phyloP scores from a whole-genome alignment of 2,888 invertebrate genomes.

The Linyphia triangularis region DNA sequence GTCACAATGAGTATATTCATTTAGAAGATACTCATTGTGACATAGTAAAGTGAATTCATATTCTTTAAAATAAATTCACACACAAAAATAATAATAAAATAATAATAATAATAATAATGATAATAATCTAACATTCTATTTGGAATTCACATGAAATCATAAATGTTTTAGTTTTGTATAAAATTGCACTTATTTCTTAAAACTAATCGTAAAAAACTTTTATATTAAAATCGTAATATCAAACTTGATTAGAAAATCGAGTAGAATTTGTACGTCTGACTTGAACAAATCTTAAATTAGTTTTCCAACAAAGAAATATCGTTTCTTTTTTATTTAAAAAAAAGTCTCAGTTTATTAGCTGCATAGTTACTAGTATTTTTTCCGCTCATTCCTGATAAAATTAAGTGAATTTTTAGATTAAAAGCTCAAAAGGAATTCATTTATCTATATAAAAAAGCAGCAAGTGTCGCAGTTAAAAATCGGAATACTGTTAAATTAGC shows the following conservation, averaged over 20 bases:
- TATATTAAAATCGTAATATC: not conserved
- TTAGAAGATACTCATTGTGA: too few species aligned
- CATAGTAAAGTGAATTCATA: too few species aligned
- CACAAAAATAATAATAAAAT: too few species aligned
- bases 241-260: not conserved
- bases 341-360: not conserved
- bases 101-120: too few species aligned
- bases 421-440: not conserved
- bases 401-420: not conserved
- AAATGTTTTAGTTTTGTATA: too few species aligned
- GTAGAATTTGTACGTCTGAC: not conserved
- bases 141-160: too few species aligned
- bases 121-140: too few species aligned
- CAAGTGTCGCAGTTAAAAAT: constrained; percentile 26
- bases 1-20: too few species aligned
- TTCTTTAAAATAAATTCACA: too few species aligned
- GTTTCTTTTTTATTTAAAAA: not conserved
- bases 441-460: not conserved
- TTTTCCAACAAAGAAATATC: not conserved
- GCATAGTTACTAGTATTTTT: not conserved
- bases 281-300: not conserved
- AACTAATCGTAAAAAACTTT: not conserved
- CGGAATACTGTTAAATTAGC: constrained; percentile 42
- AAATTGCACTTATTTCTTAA: too few species aligned
- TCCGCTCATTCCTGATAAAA: not conserved